These are phyloP conservation scores for Anseranas semipalmata DNA, from an alignment of 2,113 vertebrate species.

Conservation along the genomic window DNA sequence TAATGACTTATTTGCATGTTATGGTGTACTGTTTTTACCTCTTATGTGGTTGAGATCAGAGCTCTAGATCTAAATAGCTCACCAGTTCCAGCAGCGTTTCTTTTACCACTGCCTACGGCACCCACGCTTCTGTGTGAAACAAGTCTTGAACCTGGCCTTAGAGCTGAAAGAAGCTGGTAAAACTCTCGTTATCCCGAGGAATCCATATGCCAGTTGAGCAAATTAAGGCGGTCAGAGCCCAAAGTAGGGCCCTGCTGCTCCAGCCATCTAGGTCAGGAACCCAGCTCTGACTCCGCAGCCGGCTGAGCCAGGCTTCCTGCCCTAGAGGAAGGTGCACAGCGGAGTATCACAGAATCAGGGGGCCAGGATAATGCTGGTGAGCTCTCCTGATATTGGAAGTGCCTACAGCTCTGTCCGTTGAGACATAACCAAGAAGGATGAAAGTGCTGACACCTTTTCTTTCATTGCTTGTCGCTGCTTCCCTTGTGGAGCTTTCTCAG, in stretches of 20 bases:
- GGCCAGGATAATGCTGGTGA: background rate
- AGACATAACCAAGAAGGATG: background rate
- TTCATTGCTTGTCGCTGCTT: background rate
- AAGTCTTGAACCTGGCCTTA: background rate
- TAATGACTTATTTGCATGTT: constrained; percentile 33
- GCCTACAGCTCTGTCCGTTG: background rate
- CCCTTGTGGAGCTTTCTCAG: background rate
- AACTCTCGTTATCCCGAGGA: background rate
- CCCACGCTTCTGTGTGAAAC: background rate
- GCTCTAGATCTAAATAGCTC: background rate
- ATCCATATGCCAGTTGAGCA: background rate
- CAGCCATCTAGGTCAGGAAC: fast-evolving
- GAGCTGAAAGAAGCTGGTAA: background rate
- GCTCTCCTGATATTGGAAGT: background rate
- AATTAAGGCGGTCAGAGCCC: background rate
- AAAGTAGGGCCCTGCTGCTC: background rate
- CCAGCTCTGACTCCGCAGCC: background rate
- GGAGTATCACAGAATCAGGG: background rate
- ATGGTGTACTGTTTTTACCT: background rate
- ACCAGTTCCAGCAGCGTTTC: background rate
- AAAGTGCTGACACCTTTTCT: background rate
- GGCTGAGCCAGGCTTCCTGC: fast-evolving
- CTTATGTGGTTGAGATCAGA: background rate
- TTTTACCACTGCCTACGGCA: background rate
- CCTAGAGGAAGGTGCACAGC: fast-evolving